phyloP scores from a whole-genome alignment of 2,113 vertebrate genomes.

The Deroptyus accipitrinus region DNA sequence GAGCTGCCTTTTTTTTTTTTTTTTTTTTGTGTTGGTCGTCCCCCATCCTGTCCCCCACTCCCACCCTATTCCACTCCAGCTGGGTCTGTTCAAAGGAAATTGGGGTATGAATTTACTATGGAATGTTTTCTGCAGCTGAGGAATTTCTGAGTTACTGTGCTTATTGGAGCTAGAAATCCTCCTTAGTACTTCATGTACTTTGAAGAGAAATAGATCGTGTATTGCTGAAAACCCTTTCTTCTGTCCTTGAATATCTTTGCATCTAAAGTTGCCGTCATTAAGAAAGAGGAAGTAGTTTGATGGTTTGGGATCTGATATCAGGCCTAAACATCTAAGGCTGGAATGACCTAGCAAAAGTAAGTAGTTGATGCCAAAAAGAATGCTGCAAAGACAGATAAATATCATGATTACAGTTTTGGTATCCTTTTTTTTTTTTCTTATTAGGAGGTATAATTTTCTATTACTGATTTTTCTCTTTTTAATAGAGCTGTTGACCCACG shows the following conservation, averaged over 20 bases:
- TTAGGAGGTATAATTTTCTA: not conserved
- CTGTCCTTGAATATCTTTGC: not conserved
- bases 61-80: rapidly evolving
- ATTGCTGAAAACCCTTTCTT: not conserved
- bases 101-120: not conserved
- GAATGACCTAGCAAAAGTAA: not conserved
- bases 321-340: not conserved
- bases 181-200: not conserved
- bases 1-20: not conserved
- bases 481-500: not conserved
- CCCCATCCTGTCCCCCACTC: too few species aligned
- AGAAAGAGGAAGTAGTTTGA: not conserved
- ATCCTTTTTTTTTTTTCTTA: not conserved
- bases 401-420: not conserved
- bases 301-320: not conserved
- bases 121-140: not conserved
- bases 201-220: not conserved
- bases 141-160: not conserved
- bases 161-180: not conserved
- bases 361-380: not conserved
- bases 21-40: not conserved
- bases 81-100: not conserved
- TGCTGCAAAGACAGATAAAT: not conserved
- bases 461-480: not conserved
- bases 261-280: not conserved